Conservation (phyloP, 2,797 vertebrate species). For the Sylvilagus floridanus region DNA sequence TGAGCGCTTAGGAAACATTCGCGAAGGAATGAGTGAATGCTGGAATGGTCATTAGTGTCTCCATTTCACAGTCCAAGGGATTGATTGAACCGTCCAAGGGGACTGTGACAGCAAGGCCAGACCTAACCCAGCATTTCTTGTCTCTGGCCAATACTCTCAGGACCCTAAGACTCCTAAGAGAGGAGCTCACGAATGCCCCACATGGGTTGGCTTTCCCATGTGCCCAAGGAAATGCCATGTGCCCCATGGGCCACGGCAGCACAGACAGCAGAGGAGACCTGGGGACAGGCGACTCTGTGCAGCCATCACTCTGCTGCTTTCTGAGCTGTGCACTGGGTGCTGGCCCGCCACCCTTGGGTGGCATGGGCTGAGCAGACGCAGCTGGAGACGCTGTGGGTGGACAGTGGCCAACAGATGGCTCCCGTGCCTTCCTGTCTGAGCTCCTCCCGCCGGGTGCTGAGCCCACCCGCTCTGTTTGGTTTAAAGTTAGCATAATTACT, state of each 20-base stretch:
- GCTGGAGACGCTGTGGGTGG: slow-evolving; percentile 24
- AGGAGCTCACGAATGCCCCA: neutral
- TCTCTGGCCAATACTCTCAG: neutral
- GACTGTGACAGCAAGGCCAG: neutral
- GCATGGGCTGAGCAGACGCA: rapidly evolving
- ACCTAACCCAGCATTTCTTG: neutral
- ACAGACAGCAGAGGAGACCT: neutral
- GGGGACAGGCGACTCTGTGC: no score
- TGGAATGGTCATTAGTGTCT: neutral
- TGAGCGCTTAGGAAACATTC: neutral
- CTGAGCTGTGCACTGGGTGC: neutral
- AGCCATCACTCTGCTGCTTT: neutral
- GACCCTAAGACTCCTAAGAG: neutral
- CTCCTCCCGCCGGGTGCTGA: neutral
- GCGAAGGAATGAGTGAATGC: neutral
- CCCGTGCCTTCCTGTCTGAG: slow-evolving; percentile 9
- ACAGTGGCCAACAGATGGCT: slow-evolving; percentile 47
- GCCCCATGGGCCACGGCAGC: neutral
- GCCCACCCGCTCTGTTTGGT: slow-evolving; percentile 2
- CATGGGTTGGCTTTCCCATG: neutral
- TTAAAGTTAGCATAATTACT: slow-evolving; percentile 62
- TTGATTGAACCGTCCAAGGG: neutral
- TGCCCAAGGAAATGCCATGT: neutral
- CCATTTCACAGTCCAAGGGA: neutral
- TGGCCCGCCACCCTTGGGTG: slow-evolving; percentile 14